phyloP scores from a whole-genome alignment of 2,888 invertebrate species.

The Xylophagus ater region DNA sequence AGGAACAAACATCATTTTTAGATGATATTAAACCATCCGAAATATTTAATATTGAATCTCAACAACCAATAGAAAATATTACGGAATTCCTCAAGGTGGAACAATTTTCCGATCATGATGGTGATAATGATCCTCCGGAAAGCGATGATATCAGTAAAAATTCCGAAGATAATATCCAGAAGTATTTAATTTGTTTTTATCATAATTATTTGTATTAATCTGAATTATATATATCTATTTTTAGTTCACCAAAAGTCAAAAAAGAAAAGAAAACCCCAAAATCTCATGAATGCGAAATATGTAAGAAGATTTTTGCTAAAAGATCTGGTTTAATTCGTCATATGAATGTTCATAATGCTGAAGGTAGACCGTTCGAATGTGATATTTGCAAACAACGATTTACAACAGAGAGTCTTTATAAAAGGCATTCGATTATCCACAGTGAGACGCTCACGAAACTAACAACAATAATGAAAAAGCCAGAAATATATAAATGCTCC shows the following conservation, averaged over 20 bases:
- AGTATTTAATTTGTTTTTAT: too few relatives aligned
- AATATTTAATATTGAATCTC: too few relatives aligned
- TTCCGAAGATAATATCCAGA: too few relatives aligned
- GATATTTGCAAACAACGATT: constrained; percentile 23
- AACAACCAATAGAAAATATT: too few relatives aligned
- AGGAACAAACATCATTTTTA: too few relatives aligned
- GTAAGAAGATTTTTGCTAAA: constrained; percentile 40
- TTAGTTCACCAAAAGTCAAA: constrained; percentile 23
- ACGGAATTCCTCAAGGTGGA: background rate
- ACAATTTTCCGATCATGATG: constrained; percentile 10
- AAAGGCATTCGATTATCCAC: constrained; percentile 26
- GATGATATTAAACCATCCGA: too few relatives aligned
- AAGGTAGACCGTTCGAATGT: constrained; percentile 26
- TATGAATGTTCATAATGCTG: constrained; percentile 21
- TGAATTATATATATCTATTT: too few relatives aligned
- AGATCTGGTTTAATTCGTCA: constrained; percentile 37
- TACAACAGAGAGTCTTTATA: constrained; percentile 23
- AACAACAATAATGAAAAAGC: constrained; percentile 6
- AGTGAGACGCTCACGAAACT: constrained; percentile 13
- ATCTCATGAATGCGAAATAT: constrained; percentile 36
- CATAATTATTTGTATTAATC: too few relatives aligned
- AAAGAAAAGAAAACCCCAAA: constrained; percentile 15
- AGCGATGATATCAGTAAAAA: too few relatives aligned
- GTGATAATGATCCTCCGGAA: constrained; percentile 3
- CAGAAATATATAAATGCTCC: constrained; percentile 35